Evolutionary conservation across 2,797 vertebrate species (phyloP), one percentile per base, ranked within the genome.

Genomic region (Salarias fasciatus): DNA sequence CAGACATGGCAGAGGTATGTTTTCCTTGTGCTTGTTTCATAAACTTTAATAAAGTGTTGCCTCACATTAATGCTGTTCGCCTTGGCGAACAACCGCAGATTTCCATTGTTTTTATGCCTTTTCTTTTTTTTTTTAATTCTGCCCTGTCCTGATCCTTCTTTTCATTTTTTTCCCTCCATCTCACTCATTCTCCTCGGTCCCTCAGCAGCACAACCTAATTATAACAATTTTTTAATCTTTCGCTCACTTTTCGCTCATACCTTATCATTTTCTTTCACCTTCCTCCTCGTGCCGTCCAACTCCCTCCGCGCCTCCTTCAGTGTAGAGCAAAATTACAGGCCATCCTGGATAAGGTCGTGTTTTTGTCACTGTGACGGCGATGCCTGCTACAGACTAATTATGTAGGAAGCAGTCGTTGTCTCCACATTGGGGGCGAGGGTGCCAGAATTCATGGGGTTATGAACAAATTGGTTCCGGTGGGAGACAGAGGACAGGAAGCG

Each of bases 381-480:
- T 82, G 84, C 68, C 63, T 70, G 72, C 69, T 81, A 81, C 82
- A 80, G 79, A 84, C 87, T 88, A 88, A 90, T 91, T 90, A 90
- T 77, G 82, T 65, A 51, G 74, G 79, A 83, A 80, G 67, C 53
- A 9, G 60, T 66, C 59, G 79, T 80, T 75, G 84, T 82, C 84
- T 82, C 36, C 58, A 69, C 77, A 77, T 72, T 76, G 48, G 69
- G 72, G 77, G 69, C 28, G 52, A 55, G 69, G 82, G 74, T 75
- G 74, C 79, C 78, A 83, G 77, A 81, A 87, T 84, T 83, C 77
- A 83, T 80, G 81, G 83, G 83, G 82, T 88, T 88, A 85, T 77
- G 85, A 85, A 85, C 85, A 89, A 89, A 91, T 91, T 90, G 88
- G 87, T 89, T 91, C 87, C 83, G 77, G 75, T 86, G 88, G 90